A percentile compares a stretch with the other conserved stretches of the same genome.
phyloP scores from a whole-genome alignment of 2,888 invertebrate genomes.

The Sesia apiformis region DNA sequence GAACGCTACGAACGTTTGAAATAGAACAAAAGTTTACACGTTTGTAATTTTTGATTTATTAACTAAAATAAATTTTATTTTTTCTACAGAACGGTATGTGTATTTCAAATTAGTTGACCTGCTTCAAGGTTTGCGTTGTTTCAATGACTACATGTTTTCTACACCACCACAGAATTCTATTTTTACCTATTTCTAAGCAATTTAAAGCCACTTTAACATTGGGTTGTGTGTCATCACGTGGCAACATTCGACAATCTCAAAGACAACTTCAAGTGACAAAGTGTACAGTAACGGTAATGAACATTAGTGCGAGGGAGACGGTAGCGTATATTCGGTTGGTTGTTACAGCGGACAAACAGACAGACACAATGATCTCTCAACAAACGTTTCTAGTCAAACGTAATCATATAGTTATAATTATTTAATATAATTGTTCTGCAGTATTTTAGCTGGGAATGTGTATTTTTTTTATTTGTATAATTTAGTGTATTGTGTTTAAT shows the following conservation, averaged over 20 bases:
- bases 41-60: too few relatives aligned
- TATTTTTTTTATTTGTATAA: slow-evolving; percentile 20
- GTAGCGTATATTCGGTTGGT: not conserved
- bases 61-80: too few relatives aligned
- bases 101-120: too few relatives aligned
- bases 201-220: not conserved
- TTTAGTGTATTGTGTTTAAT: slow-evolving; percentile 1
- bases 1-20: too few relatives aligned
- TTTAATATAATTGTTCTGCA: slow-evolving; percentile 31
- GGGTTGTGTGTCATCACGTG: not conserved
- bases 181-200: too few relatives aligned
- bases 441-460: slow-evolving; percentile 22
- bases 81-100: too few relatives aligned
- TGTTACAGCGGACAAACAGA: slow-evolving; percentile 1
- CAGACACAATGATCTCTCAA: slow-evolving; percentile 44
- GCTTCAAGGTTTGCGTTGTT: too few relatives aligned
- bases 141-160: too few relatives aligned
- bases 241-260: slow-evolving; percentile 3
- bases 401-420: slow-evolving; percentile 36
- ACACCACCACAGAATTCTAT: too few relatives aligned
- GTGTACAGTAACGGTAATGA: slow-evolving; percentile 9
- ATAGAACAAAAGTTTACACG: too few relatives aligned
- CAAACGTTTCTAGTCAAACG: slow-evolving; percentile 65
- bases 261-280: slow-evolving; percentile 9
- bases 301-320: slow-evolving; percentile 3